These are phyloP conservation scores for Ranitomeya variabilis DNA, from an alignment of 2,113 vertebrate genomes.

Conservation along the genomic window DNA sequence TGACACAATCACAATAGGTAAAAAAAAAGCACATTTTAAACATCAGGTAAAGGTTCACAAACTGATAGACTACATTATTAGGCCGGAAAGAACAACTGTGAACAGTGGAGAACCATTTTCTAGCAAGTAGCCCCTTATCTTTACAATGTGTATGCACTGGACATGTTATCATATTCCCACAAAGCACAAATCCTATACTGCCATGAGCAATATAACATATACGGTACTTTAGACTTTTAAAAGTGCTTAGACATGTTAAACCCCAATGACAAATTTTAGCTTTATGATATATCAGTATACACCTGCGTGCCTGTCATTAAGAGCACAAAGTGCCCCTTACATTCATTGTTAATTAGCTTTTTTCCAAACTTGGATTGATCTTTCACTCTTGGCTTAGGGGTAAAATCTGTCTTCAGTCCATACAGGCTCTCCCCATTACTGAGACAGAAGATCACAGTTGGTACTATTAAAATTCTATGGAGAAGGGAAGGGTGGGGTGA, in stretches of 20 bases:
- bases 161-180: conserved; percentile 27
- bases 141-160: conserved; percentile 41
- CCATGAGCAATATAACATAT: conserved; percentile 20
- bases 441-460: no score
- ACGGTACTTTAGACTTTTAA: conserved; percentile 32
- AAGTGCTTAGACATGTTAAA: conserved; percentile 20
- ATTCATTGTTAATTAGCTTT: no score
- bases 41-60: conserved; percentile 33
- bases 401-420: no score
- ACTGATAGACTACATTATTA: neutral
- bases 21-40: conserved; percentile 33
- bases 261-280: neutral
- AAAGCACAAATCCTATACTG: conserved; percentile 30
- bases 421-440: no score
- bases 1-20: conserved; percentile 14
- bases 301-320: neutral
- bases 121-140: conserved; percentile 24
- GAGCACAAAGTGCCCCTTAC: neutral
- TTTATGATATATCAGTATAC: neutral
- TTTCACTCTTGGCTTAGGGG: no score
- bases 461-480: no score
- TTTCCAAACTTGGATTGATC: no score
- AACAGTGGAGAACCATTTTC: neutral
- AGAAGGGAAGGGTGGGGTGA: no score
- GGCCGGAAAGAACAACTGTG: neutral